Evolutionary conservation across 2,888 invertebrate species (phyloP).

Genomic region (Beris chalybata): DNA sequence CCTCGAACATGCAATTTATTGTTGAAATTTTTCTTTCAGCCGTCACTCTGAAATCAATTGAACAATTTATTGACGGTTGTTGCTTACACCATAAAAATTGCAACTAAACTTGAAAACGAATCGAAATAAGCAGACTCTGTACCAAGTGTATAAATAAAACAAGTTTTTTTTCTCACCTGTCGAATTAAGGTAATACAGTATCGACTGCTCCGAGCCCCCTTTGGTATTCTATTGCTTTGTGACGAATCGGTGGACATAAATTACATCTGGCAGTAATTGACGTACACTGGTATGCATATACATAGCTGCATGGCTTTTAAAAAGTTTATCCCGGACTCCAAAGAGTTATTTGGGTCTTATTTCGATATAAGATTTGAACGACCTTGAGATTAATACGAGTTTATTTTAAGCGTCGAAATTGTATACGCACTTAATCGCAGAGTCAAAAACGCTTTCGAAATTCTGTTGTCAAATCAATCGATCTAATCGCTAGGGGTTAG

Average conservation of each 20-base stretch:
- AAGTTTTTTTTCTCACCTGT: too few relatives aligned
- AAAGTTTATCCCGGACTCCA: background rate
- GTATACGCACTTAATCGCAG: background rate
- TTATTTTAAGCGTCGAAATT: background rate
- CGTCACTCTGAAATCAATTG: too few relatives aligned
- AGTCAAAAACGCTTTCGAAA: background rate
- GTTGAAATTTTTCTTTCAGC: too few relatives aligned
- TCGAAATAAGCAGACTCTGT: too few relatives aligned
- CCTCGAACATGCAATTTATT: too few relatives aligned
- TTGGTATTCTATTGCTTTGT: too few relatives aligned
- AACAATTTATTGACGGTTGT: too few relatives aligned
- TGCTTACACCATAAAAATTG: too few relatives aligned
- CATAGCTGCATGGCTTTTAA: background rate
- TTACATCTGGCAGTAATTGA: background rate
- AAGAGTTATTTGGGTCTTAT: background rate
- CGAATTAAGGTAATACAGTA: too few relatives aligned
- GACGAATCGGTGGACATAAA: background rate
- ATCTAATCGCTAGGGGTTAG: conserved; percentile 1
- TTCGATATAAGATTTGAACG: conserved; percentile 2
- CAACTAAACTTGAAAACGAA: too few relatives aligned
- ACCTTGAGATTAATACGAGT: conserved; percentile 7
- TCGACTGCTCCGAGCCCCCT: too few relatives aligned
- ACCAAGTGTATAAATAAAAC: too few relatives aligned
- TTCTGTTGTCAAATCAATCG: conserved; percentile 4
- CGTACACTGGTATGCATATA: background rate